Evolutionary conservation across 2,113 vertebrate species (phyloP), one percentile per base, ranked within the genome.

Genomic region (Glaucomys volans): DNA sequence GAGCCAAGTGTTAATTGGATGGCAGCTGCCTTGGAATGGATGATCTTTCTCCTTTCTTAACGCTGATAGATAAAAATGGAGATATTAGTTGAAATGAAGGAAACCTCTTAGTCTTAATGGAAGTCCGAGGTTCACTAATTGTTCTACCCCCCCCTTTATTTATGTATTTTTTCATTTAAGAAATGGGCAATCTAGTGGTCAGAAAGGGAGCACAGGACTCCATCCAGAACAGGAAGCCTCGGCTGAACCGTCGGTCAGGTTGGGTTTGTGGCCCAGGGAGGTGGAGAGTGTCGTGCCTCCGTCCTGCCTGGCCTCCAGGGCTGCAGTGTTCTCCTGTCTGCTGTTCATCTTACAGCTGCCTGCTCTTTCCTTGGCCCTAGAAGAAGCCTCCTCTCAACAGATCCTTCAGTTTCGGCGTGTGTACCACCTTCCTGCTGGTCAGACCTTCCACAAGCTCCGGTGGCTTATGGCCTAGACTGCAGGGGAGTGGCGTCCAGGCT

Each of bases 41-140:
- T 52, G 44, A 40, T 93, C 84, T 74, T 69, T 75, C 57, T 91
- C 93, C 83, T 91, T 93, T 95, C 87, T 97, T 77, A 77, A 52
- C 57, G 20, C 47, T 84, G 80, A 77, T 90, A 87, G 91, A 82
- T 83, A 77, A 83, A 92, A 72, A 91, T 59, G 54, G 62, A 96
- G 95, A 59, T 44, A 57, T 59, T 87, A 17, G 50, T 40, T 66
- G 75, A 93, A 81, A 96, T 62, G 74, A 90, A 85, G 83, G 87
- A 59, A 54, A n/a, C n/a, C 2, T 50, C n/a, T 94, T 13, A 28
- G 40, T 20, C 44, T 47, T 71, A 32, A 64, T 37, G 32, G 35
- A 95, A 42, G n/a, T 14, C 71, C 32, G 37, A 80, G 28, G 20
- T 52, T 77, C 30, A 64, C 37, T 82, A 22, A 80, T 67, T 66